Evolutionary conservation across 1,140 invertebrate genomes (phyloP).

Genomic region (Papilio machaon): DNA sequence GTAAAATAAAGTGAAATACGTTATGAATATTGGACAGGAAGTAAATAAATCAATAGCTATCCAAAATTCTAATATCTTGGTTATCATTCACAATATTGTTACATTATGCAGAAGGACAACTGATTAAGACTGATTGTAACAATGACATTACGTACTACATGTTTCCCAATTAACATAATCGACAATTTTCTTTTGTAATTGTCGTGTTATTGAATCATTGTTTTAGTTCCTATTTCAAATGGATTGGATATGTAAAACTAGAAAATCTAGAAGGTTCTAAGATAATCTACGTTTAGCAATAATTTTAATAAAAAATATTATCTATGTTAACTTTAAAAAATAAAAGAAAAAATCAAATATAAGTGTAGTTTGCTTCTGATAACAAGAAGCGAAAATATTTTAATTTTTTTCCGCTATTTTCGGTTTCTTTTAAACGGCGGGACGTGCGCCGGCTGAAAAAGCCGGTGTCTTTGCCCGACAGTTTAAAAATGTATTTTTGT

Average conservation of each 20-base stretch:
- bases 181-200: constrained; percentile 17
- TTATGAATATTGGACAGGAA: neutral
- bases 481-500: constrained; percentile 12
- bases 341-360: too few species aligned
- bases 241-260: neutral
- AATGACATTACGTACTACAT: constrained; percentile 4
- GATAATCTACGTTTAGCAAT: neutral
- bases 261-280: neutral
- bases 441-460: neutral
- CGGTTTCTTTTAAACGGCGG: neutral
- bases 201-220: constrained; percentile 2
- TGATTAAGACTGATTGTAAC: neutral
- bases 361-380: too few species aligned
- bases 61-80: neutral
- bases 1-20: neutral
- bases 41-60: neutral
- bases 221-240: neutral
- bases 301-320: neutral
- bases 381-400: neutral
- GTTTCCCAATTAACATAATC: neutral
- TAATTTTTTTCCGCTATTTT: neutral
- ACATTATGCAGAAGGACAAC: neutral
- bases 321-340: too few species aligned
- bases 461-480: constrained; percentile 5
- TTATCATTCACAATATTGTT: neutral